Conservation (phyloP, 2,113 vertebrate species). For the Aramus guarauna region DNA sequence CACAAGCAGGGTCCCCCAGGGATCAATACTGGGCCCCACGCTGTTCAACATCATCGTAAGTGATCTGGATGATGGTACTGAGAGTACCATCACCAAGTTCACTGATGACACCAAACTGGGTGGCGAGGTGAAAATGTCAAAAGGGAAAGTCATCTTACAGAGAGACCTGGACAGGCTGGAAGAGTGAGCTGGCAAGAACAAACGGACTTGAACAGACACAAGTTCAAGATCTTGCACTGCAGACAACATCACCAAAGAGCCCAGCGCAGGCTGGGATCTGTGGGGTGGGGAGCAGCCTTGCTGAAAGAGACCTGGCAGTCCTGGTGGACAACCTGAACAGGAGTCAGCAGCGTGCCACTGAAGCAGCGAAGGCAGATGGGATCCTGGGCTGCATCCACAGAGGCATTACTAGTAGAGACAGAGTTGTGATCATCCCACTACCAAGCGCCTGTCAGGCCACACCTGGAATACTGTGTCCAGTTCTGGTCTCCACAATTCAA, state of each 20-base stretch:
- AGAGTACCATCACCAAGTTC: not conserved
- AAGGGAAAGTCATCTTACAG: not conserved
- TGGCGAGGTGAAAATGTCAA: not conserved
- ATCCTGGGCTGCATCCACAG: not conserved
- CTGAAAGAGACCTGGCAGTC: not conserved
- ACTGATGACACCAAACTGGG: not conserved
- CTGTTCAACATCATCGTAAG: not conserved
- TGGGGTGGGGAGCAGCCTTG: not conserved
- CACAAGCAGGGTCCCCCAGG: not conserved
- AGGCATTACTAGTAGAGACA: not conserved
- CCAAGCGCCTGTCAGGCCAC: not conserved
- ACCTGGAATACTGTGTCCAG: not conserved
- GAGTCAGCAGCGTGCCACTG: not conserved
- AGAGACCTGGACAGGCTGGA: not conserved
- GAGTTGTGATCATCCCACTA: not conserved
- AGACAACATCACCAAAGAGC: not conserved
- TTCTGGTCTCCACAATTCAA: not conserved
- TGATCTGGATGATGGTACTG: rapidly evolving
- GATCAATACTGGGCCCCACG: rapidly evolving
- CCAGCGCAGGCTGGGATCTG: not conserved
- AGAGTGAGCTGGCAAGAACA: not conserved
- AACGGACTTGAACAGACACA: not conserved
- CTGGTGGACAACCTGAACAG: not conserved
- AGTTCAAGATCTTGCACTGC: not conserved
- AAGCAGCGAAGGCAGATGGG: not conserved